Evolutionary conservation across 2,797 vertebrate species (phyloP), one percentile per base, ranked within the genome.

Genomic region (Taeniopygia guttata): DNA sequence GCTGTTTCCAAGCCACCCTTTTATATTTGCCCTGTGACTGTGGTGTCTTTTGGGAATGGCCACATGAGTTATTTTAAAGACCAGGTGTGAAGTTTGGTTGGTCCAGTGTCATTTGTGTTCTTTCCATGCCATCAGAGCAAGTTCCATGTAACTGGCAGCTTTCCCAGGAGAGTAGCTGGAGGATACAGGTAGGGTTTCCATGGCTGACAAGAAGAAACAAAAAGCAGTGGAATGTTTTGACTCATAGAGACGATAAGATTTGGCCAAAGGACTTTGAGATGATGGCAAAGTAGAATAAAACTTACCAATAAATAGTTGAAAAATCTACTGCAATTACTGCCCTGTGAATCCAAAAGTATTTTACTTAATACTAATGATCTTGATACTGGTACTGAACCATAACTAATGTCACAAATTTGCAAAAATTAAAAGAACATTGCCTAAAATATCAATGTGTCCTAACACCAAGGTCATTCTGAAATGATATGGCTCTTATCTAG

Each of bases 381-480:
- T 98, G 97, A 95, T 98, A 98, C 97, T 97, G 97, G 95, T 97
- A 97, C 92, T 98, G 98, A 98, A 98, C 98, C 98, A 97, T 98
- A 98, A 97, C 98, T 98, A 98, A 98, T 98, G 98, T 97, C 93
- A 97, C 96, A 98, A 98, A 98, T 97, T 97, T 98, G 98, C 97
- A 98, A 98, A 98, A 98, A 97, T 98, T 98, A 97, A 94, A 98
- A 98, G 98, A 97, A 96, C 96, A 96, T 97, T 97, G 96, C 97
- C 97, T 97, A 97, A 97, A 97, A 97, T 98, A 98, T 97, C 97
- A 96, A 95, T 69, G 97, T 96, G 97, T 97, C 97, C 97, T 97
- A 98, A 97, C 91, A 97, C 90, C 97, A 98, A 98, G 98, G 98
- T 98, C 97, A 97, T 96, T 97, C 90, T 96, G 88, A 97, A 97